phyloP scores from a whole-genome alignment of 37 sponge, comb jelly and placozoan species.

The Cliona cf. orientalis region DNA sequence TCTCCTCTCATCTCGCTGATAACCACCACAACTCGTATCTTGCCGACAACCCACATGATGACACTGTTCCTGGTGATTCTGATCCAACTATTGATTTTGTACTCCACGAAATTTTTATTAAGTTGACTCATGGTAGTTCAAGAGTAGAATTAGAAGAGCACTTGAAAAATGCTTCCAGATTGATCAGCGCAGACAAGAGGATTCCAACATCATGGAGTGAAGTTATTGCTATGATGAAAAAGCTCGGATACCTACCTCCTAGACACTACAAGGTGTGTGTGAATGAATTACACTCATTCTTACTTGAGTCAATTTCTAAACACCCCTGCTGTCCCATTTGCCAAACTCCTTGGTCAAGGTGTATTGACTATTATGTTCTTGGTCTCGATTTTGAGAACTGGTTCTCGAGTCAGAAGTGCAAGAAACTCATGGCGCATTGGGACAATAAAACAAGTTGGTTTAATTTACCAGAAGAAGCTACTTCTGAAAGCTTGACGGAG shows the following conservation, averaged over 20 bases:
- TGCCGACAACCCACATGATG: neutral
- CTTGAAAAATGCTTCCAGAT: neutral
- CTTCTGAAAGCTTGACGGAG: neutral
- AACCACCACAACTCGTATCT: neutral
- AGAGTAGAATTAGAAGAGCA: neutral
- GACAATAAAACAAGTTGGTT: neutral
- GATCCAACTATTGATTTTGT: neutral
- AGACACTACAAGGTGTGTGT: slow-evolving; percentile 6
- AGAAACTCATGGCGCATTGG: slow-evolving; percentile 11
- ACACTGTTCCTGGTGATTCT: neutral
- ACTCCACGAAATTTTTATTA: neutral
- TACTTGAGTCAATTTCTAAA: neutral
- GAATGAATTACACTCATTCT: neutral
- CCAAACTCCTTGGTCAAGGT: neutral
- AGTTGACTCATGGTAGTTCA: neutral
- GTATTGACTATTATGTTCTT: slow-evolving; percentile 18
- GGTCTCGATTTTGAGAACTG: slow-evolving; percentile 11
- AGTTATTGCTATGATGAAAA: neutral
- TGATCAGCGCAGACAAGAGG: neutral
- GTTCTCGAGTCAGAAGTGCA: neutral
- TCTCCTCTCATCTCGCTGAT: neutral
- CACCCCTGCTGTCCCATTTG: neutral
- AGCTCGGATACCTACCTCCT: neutral
- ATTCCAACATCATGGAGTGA: neutral
- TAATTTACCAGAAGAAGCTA: neutral